Base-by-base conservation (phyloP, 2,113 vertebrate species). In the Anoplopoma fimbria region DNA sequence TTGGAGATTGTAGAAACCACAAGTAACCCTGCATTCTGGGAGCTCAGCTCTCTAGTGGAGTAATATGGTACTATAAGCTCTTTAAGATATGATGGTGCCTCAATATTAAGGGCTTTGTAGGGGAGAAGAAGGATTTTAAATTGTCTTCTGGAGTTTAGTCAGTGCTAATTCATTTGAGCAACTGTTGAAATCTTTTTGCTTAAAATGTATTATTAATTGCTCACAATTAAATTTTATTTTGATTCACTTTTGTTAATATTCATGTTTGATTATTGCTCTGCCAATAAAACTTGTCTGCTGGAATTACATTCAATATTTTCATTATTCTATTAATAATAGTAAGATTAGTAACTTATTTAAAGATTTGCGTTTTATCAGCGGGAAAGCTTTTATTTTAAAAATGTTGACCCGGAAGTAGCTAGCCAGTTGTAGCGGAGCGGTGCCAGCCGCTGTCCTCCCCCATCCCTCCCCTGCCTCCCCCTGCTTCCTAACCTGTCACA, bases 361-460 rank as follows among this genome's bases (percentile, higher is more conserved):
- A 27, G 55, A 57, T 29, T 3, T 19, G 49, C 49, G 19, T 49
- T 49, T 23, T 8, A 6, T 23, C 47, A n/a, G 9, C 13, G 7
- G 21, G 1, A 19, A 31, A 8, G 36, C 64, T 78, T 29, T 29
- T 57, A 27, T 86, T 89, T 69, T 84, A 88, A 85, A 85, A 75
- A 10, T 2, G 5, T 21, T 88, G 68, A 92, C 91, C 93, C 87
- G 91, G 93, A 92, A 87, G 69, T 40, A 89, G 87, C 85, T 90
- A 91, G 93, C 89, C 80, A 33, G 60, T 69, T 9, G 21, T 23
- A 9, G 76, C 13, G 63, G 72, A 25, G 38, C 9, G 21, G 62
- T 79, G 79, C 63, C 68, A 70, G 83, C 72, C 23, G 79, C 79
- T 38, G 81, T 73, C 73, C 64, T 76, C 75, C 8, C 5, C 36